Percentiles rank a stretch among this genome's conserved stretches.
Conservation (phyloP, 2,888 invertebrate genomes). For the Cheilosia impressa region DNA sequence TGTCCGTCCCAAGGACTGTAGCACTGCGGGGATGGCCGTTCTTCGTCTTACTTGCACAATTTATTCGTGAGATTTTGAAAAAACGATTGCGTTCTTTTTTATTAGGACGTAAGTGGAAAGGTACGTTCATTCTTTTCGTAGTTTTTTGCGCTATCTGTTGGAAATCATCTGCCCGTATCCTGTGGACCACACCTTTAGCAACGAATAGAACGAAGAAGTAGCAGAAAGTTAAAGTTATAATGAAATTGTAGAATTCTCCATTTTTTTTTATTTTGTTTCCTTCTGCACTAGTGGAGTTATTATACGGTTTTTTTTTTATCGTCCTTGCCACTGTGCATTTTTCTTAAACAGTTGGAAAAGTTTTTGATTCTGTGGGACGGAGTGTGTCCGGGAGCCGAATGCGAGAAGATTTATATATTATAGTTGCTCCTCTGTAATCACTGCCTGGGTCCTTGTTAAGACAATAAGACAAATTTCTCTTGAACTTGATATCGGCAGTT, state of each 20-base stretch:
- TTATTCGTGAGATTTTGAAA: slow-evolving; percentile 57
- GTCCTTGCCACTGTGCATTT: slow-evolving; percentile 26
- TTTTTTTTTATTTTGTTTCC: slow-evolving; percentile 23
- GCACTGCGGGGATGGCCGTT: background rate
- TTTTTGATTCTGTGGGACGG: slow-evolving; percentile 45
- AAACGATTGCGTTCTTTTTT: slow-evolving; percentile 56
- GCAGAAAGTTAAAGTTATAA: slow-evolving; percentile 68
- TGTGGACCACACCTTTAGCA: slow-evolving; percentile 4
- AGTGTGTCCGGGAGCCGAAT: slow-evolving; percentile 46
- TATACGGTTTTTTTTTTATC: background rate
- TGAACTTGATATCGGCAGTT: slow-evolving; percentile 56
- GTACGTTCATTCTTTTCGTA: slow-evolving; percentile 39
- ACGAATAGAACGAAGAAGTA: background rate
- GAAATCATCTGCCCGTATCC: slow-evolving; percentile 46
- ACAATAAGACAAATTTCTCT: slow-evolving; percentile 60
- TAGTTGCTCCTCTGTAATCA: slow-evolving; percentile 52
- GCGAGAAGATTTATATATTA: slow-evolving; percentile 43
- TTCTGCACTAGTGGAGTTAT: slow-evolving; percentile 20
- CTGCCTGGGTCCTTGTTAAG: slow-evolving; percentile 43
- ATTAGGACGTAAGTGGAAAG: slow-evolving; percentile 44
- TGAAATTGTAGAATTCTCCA: slow-evolving; percentile 70
- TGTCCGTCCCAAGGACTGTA: slow-evolving; percentile 3
- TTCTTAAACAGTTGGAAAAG: slow-evolving; percentile 43
- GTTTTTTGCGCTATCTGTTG: slow-evolving; percentile 37
- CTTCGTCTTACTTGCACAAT: slow-evolving; percentile 27